Base-by-base conservation (phyloP, 2,797 vertebrate species). In the Anisognathus igniventris region DNA sequence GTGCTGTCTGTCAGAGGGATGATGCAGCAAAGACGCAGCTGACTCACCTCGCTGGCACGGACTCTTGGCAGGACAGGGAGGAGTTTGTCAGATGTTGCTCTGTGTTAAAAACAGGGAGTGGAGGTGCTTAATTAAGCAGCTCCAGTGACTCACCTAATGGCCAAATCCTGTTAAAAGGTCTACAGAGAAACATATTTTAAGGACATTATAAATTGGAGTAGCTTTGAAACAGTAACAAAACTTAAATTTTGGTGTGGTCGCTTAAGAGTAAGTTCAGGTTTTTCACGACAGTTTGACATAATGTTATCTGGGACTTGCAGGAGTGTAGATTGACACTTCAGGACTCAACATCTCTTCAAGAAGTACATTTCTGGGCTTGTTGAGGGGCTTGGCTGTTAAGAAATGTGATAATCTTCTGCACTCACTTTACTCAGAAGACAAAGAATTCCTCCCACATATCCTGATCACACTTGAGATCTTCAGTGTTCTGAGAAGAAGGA, bases 1-100 rank as follows among this genome's bases (percentile, higher is more conserved):
- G 64, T 22, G 42, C 72, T 86, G 57, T 40, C 24, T 80, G 39
- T 90, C 76, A 77, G 86, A 44, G 47, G 50, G 44, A 72, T 95
- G 94, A 94, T 91, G 76, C 84, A 68, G 93, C 85, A 88, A 73
- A 87, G 86, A 35, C 1, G 1, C 67, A 73, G 84, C 91, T 93
- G 93, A 65, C 72, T 91, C 66, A 84, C 67, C 62, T 70, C 81
- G 35, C 93, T 80, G 83, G 89, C 93, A 88, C 23, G 3, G 7
- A 24, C 71, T 28, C 70, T 83, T 67, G 23, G 66, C 73, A 83
- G 92, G 67, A 24, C 53, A 14, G 57, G 47, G 56, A 86, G 77
- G 93, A 57, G 54, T 88, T 83, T 90, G 51, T 53, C 61, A 62
- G 51, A 53, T 77, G 40, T 53, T 72, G 74, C 90, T 86, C 37